Percentiles rank a stretch among this genome's conserved stretches.
Evolutionary conservation across 2,113 vertebrate genomes (phyloP).

Genomic region (Zosterops borbonicus): DNA sequence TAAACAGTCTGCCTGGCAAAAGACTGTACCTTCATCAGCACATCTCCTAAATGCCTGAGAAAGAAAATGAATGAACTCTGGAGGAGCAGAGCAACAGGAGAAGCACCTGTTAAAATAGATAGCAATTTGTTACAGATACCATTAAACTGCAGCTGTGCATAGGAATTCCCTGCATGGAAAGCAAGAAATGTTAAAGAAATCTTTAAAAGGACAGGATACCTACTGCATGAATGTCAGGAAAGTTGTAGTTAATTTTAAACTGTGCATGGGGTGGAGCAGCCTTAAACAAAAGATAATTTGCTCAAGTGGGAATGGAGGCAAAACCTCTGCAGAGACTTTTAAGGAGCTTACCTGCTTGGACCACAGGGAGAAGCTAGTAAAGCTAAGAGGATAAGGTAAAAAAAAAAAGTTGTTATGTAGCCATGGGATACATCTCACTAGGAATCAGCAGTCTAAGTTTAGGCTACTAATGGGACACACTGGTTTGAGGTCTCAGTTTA

Average conservation of each 20-base stretch:
- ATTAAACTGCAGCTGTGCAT: conserved; percentile 33
- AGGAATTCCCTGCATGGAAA: neutral
- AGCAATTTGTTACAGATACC: conserved; percentile 30
- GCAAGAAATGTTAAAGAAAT: neutral
- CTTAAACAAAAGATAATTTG: neutral
- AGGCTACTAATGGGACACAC: neutral
- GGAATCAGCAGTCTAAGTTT: neutral
- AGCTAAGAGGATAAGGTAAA: neutral
- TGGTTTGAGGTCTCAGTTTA: neutral
- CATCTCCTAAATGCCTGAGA: neutral
- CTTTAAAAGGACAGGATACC: neutral
- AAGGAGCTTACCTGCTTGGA: neutral
- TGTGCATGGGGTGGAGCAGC: neutral
- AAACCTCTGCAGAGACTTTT: neutral
- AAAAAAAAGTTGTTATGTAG: neutral
- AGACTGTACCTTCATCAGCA: neutral
- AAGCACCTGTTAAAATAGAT: conserved; percentile 60
- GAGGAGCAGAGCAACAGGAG: neutral
- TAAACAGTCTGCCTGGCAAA: neutral
- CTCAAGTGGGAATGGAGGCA: neutral
- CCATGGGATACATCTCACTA: neutral
- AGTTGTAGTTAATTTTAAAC: neutral
- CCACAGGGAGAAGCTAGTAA: neutral
- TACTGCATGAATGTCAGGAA: neutral
- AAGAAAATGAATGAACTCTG: neutral